phyloP scores from a whole-genome alignment of 2,888 invertebrate species.

The Alitta virens region DNA sequence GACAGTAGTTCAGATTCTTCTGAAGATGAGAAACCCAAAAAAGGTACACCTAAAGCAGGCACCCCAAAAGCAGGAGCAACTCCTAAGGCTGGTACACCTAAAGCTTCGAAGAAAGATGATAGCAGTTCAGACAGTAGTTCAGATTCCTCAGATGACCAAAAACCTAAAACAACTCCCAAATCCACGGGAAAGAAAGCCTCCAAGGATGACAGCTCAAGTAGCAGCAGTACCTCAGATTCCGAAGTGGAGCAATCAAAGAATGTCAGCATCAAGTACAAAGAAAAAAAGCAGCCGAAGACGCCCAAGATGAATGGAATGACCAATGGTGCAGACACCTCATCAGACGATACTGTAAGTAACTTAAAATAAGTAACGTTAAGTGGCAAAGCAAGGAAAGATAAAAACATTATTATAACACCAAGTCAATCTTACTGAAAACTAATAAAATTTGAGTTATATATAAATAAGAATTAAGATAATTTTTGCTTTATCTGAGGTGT shows the following conservation, averaged over 20 bases:
- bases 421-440: too few relatives aligned
- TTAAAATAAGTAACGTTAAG: too few relatives aligned
- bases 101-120: neutral
- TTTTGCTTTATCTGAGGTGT: too few relatives aligned
- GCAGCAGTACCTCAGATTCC: neutral
- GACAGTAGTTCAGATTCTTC: neutral
- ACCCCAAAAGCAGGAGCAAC: neutral
- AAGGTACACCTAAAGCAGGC: slow-evolving; percentile 3
- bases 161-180: neutral
- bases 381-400: too few relatives aligned
- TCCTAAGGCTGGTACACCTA: neutral
- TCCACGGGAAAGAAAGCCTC: neutral
- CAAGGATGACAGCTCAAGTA: slow-evolving; percentile 1
- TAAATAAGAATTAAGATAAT: too few relatives aligned
- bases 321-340: too few relatives aligned
- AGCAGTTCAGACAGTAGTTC: slow-evolving; percentile 7
- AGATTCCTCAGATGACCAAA: slow-evolving; percentile 2
- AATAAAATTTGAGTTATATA: too few relatives aligned
- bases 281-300: too few relatives aligned
- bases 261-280: too few relatives aligned
- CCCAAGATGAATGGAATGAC: too few relatives aligned
- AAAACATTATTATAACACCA: too few relatives aligned
- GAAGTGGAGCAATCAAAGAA: neutral
- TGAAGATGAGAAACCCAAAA: neutral
- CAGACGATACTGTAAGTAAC: too few relatives aligned